Evolutionary conservation across 30 jellyfish, hydroid and myxozoan species (phyloP).

Genomic region (Pseudorhiza aurosa): DNA sequence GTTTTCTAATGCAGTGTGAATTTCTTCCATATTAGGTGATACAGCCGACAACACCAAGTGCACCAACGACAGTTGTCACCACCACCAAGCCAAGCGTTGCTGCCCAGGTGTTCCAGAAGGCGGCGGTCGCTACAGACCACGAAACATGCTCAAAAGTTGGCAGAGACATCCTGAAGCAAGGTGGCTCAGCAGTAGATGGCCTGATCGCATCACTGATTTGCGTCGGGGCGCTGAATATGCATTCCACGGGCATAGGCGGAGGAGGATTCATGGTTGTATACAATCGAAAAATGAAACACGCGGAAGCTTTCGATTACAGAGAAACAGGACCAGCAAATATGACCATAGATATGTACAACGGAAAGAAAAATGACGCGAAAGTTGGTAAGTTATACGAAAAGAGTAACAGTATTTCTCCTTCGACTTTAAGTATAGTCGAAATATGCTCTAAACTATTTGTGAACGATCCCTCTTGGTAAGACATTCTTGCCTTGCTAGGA

Average conservation of each 20-base stretch:
- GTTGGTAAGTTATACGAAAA: constrained; percentile 73
- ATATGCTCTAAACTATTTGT: no score
- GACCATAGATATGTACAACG: constrained; percentile 61
- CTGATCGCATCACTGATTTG: constrained; percentile 89
- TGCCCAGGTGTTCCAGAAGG: constrained; percentile 65
- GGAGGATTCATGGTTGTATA: constrained; percentile 97
- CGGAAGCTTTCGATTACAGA: constrained; percentile 81
- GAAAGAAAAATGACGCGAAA: constrained; percentile 7
- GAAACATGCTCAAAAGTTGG: constrained; percentile 80
- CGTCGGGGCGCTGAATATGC: constrained; percentile 81
- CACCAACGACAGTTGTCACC: constrained; percentile 30
- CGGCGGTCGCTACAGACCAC: constrained; percentile 83
- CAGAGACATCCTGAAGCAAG: constrained; percentile 65
- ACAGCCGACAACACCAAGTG: background rate
- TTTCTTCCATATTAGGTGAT: background rate
- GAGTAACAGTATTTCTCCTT: no score
- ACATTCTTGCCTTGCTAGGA: no score
- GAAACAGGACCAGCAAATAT: constrained; percentile 91
- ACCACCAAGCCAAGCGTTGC: constrained; percentile 32
- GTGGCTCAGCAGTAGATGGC: constrained; percentile 90
- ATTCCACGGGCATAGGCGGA: constrained; percentile 96
- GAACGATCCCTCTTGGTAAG: no score
- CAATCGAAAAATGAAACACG: constrained; percentile 61
- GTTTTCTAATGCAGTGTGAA: no score
- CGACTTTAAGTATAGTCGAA: no score